phyloP scores from a whole-genome alignment of 1,140 invertebrate species.

The Globodera ellingtonae region DNA sequence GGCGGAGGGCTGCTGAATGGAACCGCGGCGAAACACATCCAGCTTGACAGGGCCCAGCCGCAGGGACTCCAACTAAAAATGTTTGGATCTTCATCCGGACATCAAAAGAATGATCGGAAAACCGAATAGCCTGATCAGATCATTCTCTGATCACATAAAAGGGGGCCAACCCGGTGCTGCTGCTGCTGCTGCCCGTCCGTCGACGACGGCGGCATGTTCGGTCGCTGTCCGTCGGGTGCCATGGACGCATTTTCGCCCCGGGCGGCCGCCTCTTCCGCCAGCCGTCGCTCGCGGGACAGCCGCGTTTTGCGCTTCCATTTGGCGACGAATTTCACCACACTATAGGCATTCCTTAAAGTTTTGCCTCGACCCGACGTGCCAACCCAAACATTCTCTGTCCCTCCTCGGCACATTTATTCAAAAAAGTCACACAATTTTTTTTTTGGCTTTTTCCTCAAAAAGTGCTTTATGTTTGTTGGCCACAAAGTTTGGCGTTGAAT shows the following conservation, averaged over 20 bases:
- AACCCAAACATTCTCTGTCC: constrained; percentile 7
- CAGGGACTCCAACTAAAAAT: background rate
- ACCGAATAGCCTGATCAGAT: too few species aligned
- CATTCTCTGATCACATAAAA: too few species aligned
- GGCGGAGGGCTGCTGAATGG: background rate
- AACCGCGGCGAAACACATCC: background rate
- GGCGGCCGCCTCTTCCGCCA: constrained; percentile 21
- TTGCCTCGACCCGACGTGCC: constrained; percentile 27
- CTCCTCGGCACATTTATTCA: constrained; percentile 10
- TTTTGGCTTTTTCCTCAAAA: background rate
- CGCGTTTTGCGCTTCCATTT: constrained; percentile 30
- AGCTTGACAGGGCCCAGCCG: constrained; percentile 21
- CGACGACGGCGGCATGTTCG: background rate
- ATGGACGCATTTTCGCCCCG: constrained; percentile 18
- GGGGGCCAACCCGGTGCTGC: background rate
- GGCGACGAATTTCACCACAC: constrained; percentile 27
- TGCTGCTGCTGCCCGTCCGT: background rate
- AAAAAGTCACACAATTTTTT: background rate
- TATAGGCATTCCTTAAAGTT: constrained; percentile 35
- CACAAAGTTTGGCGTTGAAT: constrained; percentile 1
- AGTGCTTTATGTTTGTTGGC: background rate
- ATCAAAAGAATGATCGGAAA: too few species aligned
- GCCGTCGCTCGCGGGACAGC: constrained; percentile 15
- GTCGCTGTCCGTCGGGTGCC: background rate
- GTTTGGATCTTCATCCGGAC: background rate